These are phyloP conservation scores for Xanthia togata DNA, from an alignment of 2,888 invertebrate genomes.

Conservation along the genomic window DNA sequence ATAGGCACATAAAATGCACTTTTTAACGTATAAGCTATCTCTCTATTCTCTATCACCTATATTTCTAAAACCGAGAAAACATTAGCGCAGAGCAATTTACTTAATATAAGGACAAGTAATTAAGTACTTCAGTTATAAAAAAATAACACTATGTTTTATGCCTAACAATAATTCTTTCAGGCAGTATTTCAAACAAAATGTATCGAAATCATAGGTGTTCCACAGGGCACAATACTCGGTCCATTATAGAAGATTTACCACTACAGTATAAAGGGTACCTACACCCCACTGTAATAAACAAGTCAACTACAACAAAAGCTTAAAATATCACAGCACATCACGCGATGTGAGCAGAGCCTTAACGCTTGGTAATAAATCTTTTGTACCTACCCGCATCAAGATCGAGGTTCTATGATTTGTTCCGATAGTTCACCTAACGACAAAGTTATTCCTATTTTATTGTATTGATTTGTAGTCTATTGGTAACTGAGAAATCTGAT, in stretches of 20 bases:
- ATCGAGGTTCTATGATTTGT: conserved; percentile 35
- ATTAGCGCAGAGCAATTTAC: not conserved
- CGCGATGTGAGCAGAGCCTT: conserved; percentile 41
- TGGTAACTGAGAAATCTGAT: conserved; percentile 34
- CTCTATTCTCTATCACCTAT: not conserved
- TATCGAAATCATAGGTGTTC: conserved; percentile 26
- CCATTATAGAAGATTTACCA: conserved; percentile 31
- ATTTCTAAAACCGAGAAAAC: not conserved
- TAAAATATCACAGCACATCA: conserved; percentile 55
- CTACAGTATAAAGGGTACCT: not conserved
- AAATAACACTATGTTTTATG: not conserved
- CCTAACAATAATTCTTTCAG: not conserved
- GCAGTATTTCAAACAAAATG: conserved; percentile 5
- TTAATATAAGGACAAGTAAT: too few species aligned
- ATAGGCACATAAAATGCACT: too few species aligned
- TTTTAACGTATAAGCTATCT: too few species aligned
- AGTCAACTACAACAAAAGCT: conserved; percentile 43
- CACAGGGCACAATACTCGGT: conserved; percentile 27
- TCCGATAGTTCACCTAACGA: conserved; percentile 40
- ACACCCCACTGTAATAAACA: conserved; percentile 49
- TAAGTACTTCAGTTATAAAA: too few species aligned
- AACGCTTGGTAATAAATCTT: conserved; percentile 44
- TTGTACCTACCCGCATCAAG: conserved; percentile 35
- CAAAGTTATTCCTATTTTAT: conserved; percentile 44
- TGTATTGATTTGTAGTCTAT: conserved; percentile 57